Evolutionary conservation across 2,113 vertebrate species (phyloP), one percentile per base, ranked within the genome.

Genomic region (Solea solea): DNA sequence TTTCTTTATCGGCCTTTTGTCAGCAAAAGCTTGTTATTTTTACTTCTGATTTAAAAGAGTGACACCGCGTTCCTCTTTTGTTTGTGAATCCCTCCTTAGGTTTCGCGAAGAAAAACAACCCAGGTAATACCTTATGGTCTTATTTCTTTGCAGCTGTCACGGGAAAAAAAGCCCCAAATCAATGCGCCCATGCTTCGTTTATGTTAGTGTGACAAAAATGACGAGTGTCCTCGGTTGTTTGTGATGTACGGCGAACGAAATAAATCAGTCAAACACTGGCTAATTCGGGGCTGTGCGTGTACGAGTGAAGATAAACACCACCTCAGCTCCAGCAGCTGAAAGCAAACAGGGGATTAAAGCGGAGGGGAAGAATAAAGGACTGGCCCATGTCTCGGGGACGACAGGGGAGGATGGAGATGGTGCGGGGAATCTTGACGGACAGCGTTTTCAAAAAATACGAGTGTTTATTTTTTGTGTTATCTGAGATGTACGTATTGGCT

Each of bases 331-430:
- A 64, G 74, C 74, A 66, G 81, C 78, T 77, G 70, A 81, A 78
- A 81, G 69, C 66, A 64, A 72, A 73, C 25, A 53, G 54, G 51
- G 75, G 80, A 84, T 82, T 80, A 86, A 83, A 84, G 76, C 51
- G 46, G 68, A 73, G 45, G 62, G 61, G 76, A 80, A 66, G 63
- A 74, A 77, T 60, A 80, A 65, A 55, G 48, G 73, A 75, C 62
- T 63, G 61, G 76, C 16, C 69, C 65, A 60, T 59, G 75, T 74
- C 77, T 61, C 46, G 15, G 52, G 56, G 79, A 72, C 13, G 74
- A 70, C 63, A 58, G 53, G 54, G 62, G 41, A 39, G 49, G 64
- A 69, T 40, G 52, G 61, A 78, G 76, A 82, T 67, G 54, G 67
- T 69, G 59, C 66, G 42, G 60, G 65, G 56, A 63, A 68, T 62